These are phyloP conservation scores for Eudorcas thomsonii DNA, from an alignment of 2,113 vertebrate genomes.

Conservation along the genomic window DNA sequence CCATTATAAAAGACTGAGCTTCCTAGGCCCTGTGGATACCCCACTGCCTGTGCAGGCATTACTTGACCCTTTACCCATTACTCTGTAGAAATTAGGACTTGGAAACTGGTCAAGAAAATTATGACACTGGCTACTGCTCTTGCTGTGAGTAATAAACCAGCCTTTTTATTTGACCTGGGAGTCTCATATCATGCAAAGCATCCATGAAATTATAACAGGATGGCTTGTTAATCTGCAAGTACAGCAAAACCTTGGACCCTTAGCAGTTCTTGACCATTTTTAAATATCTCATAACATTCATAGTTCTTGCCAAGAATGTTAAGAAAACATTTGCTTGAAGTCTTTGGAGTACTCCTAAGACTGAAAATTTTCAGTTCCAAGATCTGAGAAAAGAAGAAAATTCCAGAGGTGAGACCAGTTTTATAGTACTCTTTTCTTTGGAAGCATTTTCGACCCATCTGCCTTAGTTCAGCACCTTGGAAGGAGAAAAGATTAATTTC, in stretches of 20 bases:
- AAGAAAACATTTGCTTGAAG: not conserved
- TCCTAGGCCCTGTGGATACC: not conserved
- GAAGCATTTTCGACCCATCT: not conserved
- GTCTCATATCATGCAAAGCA: not conserved
- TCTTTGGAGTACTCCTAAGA: not conserved
- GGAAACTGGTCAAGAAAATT: not conserved
- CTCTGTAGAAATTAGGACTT: not conserved
- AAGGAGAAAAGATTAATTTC: not conserved
- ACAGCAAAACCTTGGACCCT: not conserved
- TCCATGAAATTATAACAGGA: not conserved
- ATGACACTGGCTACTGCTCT: not conserved
- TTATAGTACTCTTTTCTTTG: not conserved
- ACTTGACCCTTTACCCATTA: not conserved
- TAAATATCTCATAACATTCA: not conserved
- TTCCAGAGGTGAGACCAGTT: not conserved
- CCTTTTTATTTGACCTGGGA: not conserved
- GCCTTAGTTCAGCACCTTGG: not conserved
- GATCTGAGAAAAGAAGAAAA: not conserved
- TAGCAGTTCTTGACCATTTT: not conserved
- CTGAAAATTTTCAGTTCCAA: not conserved
- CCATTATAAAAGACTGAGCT: not conserved
- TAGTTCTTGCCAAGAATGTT: not conserved
- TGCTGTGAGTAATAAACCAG: not conserved
- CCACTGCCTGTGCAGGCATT: not conserved
- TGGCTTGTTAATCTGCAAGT: not conserved